Evolutionary conservation across 53 echinoderm and acorn worm species (phyloP).

Genomic region (Astropecten irregularis): DNA sequence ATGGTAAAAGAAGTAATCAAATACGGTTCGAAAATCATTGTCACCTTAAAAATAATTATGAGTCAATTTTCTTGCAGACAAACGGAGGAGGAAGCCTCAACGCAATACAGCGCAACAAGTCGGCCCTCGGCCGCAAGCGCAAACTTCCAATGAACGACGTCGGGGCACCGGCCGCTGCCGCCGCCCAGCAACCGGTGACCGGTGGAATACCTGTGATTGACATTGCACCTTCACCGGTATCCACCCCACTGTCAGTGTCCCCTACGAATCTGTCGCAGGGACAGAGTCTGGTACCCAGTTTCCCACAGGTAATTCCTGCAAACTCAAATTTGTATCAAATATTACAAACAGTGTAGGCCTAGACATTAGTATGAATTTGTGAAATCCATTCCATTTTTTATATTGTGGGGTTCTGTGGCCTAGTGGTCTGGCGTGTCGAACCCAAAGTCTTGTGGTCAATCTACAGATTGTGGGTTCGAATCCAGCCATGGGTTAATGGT

Average conservation of each 20-base stretch:
- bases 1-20: no score
- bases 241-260: conserved; percentile 26
- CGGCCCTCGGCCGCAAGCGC: conserved; percentile 51
- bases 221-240: conserved; percentile 7
- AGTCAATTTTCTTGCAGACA: conserved; percentile 1
- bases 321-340: no score
- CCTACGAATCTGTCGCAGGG: conserved; percentile 32
- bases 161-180: background rate
- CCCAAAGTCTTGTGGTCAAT: no score
- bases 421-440: no score
- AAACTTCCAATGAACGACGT: conserved; percentile 49
- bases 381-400: no score
- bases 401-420: no score
- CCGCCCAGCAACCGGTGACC: background rate
- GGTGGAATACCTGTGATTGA: conserved; percentile 30
- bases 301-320: conserved; percentile 6
- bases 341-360: no score
- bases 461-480: no score
- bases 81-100: conserved; percentile 13
- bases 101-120: conserved; percentile 44
- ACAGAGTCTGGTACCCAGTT: conserved; percentile 36
- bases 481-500: no score
- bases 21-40: no score
- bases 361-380: no score
- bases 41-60: no score